Evolutionary conservation across 2,888 invertebrate genomes (phyloP).

Genomic region (Oithona nana): DNA sequence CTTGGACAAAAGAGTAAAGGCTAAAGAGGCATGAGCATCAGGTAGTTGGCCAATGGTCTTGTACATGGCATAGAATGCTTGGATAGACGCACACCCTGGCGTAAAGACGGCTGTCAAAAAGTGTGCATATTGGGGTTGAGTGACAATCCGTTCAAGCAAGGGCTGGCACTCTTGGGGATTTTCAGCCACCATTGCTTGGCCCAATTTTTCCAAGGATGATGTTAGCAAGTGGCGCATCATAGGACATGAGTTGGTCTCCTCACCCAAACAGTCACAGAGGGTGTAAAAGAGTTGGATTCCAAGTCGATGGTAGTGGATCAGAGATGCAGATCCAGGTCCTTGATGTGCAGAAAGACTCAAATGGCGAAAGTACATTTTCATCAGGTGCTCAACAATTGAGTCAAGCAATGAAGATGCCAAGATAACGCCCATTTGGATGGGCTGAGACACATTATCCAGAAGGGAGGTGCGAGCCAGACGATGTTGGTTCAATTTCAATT

Average conservation of each 20-base stretch:
- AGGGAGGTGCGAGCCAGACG: background rate
- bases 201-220: constrained; percentile 46
- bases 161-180: background rate
- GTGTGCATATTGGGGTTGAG: background rate
- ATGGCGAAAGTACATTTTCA: background rate
- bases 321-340: background rate
- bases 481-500: background rate
- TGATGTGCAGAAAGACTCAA: background rate
- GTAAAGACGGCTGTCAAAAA: constrained; percentile 5
- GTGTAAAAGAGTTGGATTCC: constrained; percentile 45
- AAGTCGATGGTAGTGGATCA: constrained; percentile 19
- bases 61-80: background rate
- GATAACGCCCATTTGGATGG: background rate
- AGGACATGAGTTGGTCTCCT: constrained; percentile 44
- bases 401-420: background rate
- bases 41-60: background rate
- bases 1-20: constrained; percentile 1
- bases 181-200: constrained; percentile 30
- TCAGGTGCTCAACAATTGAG: background rate
- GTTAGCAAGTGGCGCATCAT: constrained; percentile 49
- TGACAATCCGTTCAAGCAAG: background rate
- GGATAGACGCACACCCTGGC: background rate
- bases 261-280: constrained; percentile 41
- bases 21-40: background rate
- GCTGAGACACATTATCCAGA: background rate